Percentiles rank a stretch among this genome's conserved stretches.
These are phyloP conservation scores for Chiroxiphia lanceolata DNA, from an alignment of 2,797 vertebrate species.

Conservation along the genomic window DNA sequence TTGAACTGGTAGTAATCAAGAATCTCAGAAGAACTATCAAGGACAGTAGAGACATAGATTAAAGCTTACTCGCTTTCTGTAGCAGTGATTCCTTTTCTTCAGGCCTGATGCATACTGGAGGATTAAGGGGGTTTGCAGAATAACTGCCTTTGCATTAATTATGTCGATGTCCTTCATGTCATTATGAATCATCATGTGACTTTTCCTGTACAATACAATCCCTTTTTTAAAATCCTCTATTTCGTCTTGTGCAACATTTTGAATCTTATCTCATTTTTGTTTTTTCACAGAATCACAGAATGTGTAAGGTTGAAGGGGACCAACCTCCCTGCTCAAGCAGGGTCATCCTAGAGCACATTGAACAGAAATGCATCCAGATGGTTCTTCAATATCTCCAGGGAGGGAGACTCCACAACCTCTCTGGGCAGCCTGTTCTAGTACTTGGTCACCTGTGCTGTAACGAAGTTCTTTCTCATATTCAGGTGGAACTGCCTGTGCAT, in stretches of 20 bases:
- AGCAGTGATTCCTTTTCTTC: not conserved
- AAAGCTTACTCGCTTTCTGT: not conserved
- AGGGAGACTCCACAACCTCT: not conserved
- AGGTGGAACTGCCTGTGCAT: not conserved
- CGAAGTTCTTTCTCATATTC: not conserved
- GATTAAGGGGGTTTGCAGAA: constrained; percentile 5
- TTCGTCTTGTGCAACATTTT: not conserved
- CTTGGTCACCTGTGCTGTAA: fast-evolving
- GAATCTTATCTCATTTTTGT: not conserved
- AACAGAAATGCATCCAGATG: too few relatives aligned
- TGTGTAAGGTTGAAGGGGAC: not conserved
- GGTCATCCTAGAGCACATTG: not conserved
- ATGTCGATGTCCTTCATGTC: not conserved
- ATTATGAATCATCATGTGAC: not conserved
- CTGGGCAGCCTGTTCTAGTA: not conserved
- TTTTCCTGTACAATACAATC: not conserved
- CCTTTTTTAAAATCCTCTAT: not conserved
- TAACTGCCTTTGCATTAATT: not conserved
- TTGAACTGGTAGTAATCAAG: not conserved
- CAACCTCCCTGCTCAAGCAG: not conserved
- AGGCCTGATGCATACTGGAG: not conserved
- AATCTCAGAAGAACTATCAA: not conserved
- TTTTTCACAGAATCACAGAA: not conserved
- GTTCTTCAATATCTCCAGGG: not conserved
- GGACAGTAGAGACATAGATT: not conserved